Conservation (phyloP, 2,888 invertebrate genomes). For the Lucinisca nassula region DNA sequence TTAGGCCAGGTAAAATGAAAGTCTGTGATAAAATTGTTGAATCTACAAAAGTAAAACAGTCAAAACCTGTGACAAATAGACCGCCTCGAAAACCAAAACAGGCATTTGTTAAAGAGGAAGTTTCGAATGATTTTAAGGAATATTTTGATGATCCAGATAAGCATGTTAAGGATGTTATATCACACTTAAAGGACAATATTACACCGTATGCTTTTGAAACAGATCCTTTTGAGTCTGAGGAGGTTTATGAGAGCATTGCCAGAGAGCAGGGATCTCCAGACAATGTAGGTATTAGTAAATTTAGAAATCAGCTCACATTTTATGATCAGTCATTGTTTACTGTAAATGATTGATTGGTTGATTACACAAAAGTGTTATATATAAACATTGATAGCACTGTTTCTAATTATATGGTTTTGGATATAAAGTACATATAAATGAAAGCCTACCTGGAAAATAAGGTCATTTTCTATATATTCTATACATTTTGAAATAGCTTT, state of each 20-base stretch:
- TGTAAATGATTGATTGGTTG: too few relatives aligned
- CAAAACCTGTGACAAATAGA: not conserved
- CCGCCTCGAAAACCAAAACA: conserved; percentile 34
- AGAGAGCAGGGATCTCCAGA: conserved; percentile 14
- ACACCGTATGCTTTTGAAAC: conserved; percentile 46
- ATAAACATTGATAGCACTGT: conserved; percentile 19
- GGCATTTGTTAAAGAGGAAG: conserved; percentile 36
- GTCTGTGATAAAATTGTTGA: conserved; percentile 63
- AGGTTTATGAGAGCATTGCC: not conserved
- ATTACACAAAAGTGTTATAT: not conserved
- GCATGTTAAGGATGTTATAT: conserved; percentile 48
- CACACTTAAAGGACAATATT: conserved; percentile 56
- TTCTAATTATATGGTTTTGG: too few relatives aligned
- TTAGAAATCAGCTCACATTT: too few relatives aligned
- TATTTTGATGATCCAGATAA: conserved; percentile 21
- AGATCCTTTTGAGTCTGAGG: conserved; percentile 24
- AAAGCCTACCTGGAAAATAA: too few relatives aligned
- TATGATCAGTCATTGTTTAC: too few relatives aligned
- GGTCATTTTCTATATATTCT: too few relatives aligned
- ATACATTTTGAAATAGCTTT: too few relatives aligned
- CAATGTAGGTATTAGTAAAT: conserved; percentile 12
- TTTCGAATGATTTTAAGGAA: not conserved
- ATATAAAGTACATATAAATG: too few relatives aligned
- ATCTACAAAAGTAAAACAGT: conserved; percentile 42
- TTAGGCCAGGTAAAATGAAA: conserved; percentile 46